Evolutionary conservation across 2,113 vertebrate genomes (phyloP).

Genomic region (Poeciliopsis turrubarensis): DNA sequence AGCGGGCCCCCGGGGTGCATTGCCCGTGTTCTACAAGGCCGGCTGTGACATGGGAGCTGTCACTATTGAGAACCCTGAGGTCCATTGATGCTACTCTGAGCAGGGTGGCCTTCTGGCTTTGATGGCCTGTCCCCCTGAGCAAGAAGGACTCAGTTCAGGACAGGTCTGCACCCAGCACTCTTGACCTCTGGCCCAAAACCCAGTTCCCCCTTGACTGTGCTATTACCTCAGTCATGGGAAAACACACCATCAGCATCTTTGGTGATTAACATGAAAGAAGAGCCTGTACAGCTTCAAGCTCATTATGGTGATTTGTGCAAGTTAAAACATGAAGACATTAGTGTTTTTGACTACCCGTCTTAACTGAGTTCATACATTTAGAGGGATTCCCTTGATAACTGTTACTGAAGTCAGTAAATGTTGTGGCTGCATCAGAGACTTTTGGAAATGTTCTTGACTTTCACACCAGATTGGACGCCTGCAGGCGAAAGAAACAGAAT

Average conservation of each 20-base stretch:
- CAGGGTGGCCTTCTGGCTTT: constrained; percentile 67
- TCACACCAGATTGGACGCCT: constrained; percentile 49
- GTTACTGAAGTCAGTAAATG: constrained; percentile 61
- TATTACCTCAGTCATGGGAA: constrained; percentile 55
- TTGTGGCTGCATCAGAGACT: constrained; percentile 36
- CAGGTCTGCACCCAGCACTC: constrained; percentile 41
- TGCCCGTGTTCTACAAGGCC: constrained; percentile 68
- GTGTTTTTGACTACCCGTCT: constrained; percentile 17
- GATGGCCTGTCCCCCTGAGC: constrained; percentile 65
- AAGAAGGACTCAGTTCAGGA: constrained; percentile 46
- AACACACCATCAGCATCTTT: constrained; percentile 43
- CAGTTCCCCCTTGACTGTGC: constrained; percentile 58
- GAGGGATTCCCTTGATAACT: constrained; percentile 56
- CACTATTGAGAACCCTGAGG: constrained; percentile 61
- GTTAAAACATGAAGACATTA: constrained; percentile 41
- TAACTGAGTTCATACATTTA: constrained; percentile 30
- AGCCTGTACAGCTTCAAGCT: constrained; percentile 24
- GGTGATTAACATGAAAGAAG: constrained; percentile 64
- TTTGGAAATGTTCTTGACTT: constrained; percentile 53
- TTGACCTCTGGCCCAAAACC: constrained; percentile 62
- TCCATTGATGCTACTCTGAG: constrained; percentile 56
- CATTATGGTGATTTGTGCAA: constrained; percentile 47
- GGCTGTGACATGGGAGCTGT: constrained; percentile 72
- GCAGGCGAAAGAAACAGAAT: constrained; percentile 64
- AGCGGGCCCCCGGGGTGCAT: constrained; percentile 62